Percentiles rank a stretch among this genome's conserved stretches.
Evolutionary conservation across 1,140 invertebrate species (phyloP).

Genomic region (Archivesica marissinica): DNA sequence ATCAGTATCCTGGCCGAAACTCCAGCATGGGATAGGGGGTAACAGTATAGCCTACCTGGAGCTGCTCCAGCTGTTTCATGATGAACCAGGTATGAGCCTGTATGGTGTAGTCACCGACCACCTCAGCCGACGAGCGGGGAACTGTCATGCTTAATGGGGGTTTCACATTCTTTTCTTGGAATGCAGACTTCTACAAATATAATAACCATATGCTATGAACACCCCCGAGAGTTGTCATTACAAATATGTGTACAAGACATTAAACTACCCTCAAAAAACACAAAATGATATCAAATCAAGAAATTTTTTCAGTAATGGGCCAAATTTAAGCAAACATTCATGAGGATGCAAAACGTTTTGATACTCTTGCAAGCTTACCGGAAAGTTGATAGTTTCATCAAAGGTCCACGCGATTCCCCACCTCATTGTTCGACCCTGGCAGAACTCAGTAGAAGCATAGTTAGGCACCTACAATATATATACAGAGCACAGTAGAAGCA

Average conservation of each 20-base stretch:
- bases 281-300: too few species aligned
- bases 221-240: too few species aligned
- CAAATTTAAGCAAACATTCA: too few species aligned
- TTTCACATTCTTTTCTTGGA: slow-evolving; percentile 73
- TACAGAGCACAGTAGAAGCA: slow-evolving; percentile 92
- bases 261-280: too few species aligned
- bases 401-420: slow-evolving; percentile 89
- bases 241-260: too few species aligned
- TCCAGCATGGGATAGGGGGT: too few species aligned
- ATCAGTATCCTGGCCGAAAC: too few species aligned
- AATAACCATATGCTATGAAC: too few species aligned
- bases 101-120: slow-evolving; percentile 66
- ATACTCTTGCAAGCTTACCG: slow-evolving; percentile 73
- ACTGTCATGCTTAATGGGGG: slow-evolving; percentile 67
- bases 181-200: slow-evolving; percentile 73
- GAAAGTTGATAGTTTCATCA: slow-evolving; percentile 80
- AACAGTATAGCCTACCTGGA: too few species aligned
- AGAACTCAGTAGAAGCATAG: slow-evolving; percentile 92
- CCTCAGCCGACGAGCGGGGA: slow-evolving; percentile 59
- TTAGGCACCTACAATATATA: slow-evolving; percentile 79
- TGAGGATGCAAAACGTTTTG: too few species aligned
- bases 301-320: too few species aligned
- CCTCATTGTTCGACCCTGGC: slow-evolving; percentile 95
- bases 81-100: slow-evolving; percentile 60
- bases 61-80: slow-evolving; percentile 63